Conservation (phyloP, 2,888 invertebrate genomes). For the Ctenicera cuprea region DNA sequence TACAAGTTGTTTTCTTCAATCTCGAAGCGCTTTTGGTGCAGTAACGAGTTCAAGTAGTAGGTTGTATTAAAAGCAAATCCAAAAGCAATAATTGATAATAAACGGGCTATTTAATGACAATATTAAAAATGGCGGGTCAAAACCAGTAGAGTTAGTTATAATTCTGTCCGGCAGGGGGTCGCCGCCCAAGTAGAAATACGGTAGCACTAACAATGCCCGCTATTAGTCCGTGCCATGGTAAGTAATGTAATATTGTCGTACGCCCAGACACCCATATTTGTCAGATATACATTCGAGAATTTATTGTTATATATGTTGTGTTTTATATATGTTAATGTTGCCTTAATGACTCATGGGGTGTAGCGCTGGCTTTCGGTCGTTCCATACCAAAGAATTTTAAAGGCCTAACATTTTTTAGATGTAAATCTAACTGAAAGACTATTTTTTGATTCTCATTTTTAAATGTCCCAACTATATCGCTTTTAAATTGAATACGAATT, state of each 20-base stretch:
- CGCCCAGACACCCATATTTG: slow-evolving; percentile 61
- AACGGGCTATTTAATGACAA: slow-evolving; percentile 65
- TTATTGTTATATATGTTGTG: slow-evolving; percentile 56
- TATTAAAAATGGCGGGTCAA: slow-evolving; percentile 68
- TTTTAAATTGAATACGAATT: too few species aligned
- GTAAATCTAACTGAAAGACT: slow-evolving; percentile 3
- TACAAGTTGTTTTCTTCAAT: slow-evolving; percentile 1
- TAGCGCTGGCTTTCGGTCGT: slow-evolving; percentile 25
- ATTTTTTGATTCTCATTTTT: slow-evolving; percentile 11
- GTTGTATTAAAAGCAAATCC: slow-evolving; percentile 32
- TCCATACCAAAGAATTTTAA: slow-evolving; percentile 1
- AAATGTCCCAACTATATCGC: too few species aligned
- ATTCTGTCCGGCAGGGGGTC: slow-evolving; percentile 63
- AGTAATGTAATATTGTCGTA: slow-evolving; percentile 65
- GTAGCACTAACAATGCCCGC: slow-evolving; percentile 69
- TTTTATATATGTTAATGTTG: slow-evolving; percentile 58
- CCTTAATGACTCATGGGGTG: slow-evolving; percentile 55
- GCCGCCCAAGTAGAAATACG: slow-evolving; percentile 71
- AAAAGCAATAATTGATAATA: slow-evolving; percentile 59
- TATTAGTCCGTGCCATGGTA: slow-evolving; percentile 63
- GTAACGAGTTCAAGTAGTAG: neutral
- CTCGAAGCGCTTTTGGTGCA: neutral
- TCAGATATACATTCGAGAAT: slow-evolving; percentile 60
- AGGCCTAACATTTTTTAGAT: slow-evolving; percentile 4
- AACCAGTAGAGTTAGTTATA: slow-evolving; percentile 61